Evolutionary conservation across 2,113 vertebrate genomes (phyloP).

Genomic region (Phalacrocorax aristotelis): DNA sequence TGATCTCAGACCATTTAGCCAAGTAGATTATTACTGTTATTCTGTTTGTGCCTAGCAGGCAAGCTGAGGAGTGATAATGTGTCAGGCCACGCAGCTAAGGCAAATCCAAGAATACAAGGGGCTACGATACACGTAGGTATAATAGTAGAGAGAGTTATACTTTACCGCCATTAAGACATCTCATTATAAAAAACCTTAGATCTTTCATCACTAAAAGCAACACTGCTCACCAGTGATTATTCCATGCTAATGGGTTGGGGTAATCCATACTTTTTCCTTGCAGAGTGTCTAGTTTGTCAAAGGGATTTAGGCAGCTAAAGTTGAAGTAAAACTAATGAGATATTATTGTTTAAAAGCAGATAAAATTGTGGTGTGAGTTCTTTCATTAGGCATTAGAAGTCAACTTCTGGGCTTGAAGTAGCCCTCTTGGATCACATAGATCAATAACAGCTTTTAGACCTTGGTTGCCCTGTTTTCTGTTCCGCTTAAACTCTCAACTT

Average conservation of each 20-base stretch:
- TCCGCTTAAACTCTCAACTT: background rate
- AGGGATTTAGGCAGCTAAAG: background rate
- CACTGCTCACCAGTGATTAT: background rate
- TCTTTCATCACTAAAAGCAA: background rate
- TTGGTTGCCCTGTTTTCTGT: background rate
- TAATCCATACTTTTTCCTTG: background rate
- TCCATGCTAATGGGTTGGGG: background rate
- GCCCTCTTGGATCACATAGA: background rate
- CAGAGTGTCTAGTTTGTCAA: background rate
- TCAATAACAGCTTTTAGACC: background rate
- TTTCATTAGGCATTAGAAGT: background rate
- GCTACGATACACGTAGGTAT: accelerated
- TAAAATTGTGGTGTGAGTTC: background rate
- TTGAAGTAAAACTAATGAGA: background rate
- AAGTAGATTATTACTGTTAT: background rate
- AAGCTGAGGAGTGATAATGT: background rate
- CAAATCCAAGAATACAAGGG: background rate
- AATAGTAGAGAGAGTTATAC: background rate
- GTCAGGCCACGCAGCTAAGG: background rate
- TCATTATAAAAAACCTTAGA: background rate
- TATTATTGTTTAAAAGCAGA: background rate
- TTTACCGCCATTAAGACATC: background rate
- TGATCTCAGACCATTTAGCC: background rate
- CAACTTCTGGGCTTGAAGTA: background rate
- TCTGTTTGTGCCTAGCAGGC: background rate